phyloP scores from a whole-genome alignment of 2,888 invertebrate species.

The Rotaria magnacalcarata region DNA sequence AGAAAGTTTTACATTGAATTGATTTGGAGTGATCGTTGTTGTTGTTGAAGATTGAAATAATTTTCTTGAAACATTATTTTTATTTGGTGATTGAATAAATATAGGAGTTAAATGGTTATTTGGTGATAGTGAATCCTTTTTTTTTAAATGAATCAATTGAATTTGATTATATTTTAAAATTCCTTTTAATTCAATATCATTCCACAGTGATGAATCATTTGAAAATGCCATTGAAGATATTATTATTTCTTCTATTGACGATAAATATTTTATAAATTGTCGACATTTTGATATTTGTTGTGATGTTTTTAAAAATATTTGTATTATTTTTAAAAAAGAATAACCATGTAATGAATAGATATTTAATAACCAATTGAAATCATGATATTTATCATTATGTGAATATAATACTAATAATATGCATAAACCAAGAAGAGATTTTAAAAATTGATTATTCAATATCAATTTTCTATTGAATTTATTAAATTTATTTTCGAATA shows the following conservation, averaged over 20 bases:
- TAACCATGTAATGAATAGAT: neutral
- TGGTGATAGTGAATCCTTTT: neutral
- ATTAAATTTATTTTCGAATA: no score
- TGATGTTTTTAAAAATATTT: neutral
- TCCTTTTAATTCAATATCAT: neutral
- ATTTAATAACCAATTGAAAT: constrained; percentile 7
- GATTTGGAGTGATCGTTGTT: neutral
- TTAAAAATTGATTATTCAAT: neutral
- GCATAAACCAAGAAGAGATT: constrained; percentile 23
- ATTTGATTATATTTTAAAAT: neutral
- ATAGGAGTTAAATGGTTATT: neutral
- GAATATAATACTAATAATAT: neutral
- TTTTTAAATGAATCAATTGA: neutral
- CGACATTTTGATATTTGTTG: neutral
- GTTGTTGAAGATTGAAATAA: neutral
- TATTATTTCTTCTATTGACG: neutral
- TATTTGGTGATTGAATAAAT: neutral
- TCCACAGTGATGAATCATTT: neutral
- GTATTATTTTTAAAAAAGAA: constrained; percentile 1
- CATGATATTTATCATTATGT: neutral
- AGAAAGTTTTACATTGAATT: no score
- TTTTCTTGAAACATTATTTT: neutral
- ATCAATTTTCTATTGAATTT: neutral
- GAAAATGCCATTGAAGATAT: neutral
- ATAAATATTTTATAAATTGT: neutral